Evolutionary conservation across 2,113 vertebrate genomes (phyloP).

Genomic region (Syrrhaptes paradoxus): DNA sequence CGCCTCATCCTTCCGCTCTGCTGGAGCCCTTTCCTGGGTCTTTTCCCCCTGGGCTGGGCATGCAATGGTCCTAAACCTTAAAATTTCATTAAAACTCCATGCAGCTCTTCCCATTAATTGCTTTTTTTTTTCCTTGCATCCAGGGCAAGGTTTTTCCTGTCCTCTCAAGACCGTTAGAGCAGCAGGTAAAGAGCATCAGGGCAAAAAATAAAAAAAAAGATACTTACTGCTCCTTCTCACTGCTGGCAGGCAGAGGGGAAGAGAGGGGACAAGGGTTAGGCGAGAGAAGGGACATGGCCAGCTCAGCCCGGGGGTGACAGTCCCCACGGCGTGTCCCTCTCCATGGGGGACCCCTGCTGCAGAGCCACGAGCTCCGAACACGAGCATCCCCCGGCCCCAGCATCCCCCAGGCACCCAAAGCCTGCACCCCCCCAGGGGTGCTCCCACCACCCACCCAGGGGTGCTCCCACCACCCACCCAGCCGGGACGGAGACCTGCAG

Average conservation of each 20-base stretch:
- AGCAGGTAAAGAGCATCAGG: not conserved
- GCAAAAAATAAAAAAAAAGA: not conserved
- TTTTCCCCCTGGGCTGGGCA: not conserved
- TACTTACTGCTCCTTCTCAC: conserved; percentile 94
- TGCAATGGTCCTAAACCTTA: accelerated
- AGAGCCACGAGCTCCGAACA: accelerated
- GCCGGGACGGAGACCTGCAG: accelerated
- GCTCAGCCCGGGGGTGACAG: not conserved
- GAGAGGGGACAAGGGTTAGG: not conserved
- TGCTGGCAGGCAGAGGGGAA: conserved; percentile 67
- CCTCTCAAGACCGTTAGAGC: accelerated
- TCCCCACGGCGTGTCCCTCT: accelerated
- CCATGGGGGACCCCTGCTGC: accelerated
- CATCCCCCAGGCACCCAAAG: not conserved
- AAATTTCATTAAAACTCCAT: not conserved
- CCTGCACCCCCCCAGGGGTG: not conserved
- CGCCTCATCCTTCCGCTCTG: not conserved
- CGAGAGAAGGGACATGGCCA: not conserved
- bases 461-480: not conserved
- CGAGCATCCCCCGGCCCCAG: not conserved
- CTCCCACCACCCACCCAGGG: not conserved
- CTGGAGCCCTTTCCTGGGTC: not conserved
- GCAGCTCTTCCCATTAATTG: accelerated
- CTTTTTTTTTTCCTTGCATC: not conserved
- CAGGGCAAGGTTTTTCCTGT: not conserved